Evolutionary conservation across 2,113 vertebrate genomes (phyloP).

Genomic region (Meles meles): DNA sequence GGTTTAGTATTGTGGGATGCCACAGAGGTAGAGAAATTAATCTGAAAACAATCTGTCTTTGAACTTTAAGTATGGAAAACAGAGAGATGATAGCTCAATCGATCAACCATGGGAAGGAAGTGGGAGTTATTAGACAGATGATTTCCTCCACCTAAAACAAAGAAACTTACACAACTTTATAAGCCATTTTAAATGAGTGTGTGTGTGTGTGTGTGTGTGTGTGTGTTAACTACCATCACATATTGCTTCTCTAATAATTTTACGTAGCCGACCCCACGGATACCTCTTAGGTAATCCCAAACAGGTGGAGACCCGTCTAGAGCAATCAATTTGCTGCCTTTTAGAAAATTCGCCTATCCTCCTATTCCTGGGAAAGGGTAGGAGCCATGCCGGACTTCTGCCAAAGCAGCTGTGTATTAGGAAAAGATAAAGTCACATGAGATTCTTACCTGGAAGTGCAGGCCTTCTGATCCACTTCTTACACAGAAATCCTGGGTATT

Average conservation of each 20-base stretch:
- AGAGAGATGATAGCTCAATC: not conserved
- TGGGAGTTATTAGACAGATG: not conserved
- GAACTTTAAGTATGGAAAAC: not conserved
- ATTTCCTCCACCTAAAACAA: not conserved
- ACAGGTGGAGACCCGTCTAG: not conserved
- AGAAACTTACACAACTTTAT: not conserved
- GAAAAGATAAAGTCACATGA: constrained; percentile 29
- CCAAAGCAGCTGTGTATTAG: not conserved
- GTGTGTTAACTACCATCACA: not conserved
- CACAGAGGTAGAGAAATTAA: constrained; percentile 12
- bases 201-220: not conserved
- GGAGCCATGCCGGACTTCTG: not conserved
- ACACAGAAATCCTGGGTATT: constrained; percentile 58
- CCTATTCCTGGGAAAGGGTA: not conserved
- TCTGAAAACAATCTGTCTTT: constrained; percentile 5
- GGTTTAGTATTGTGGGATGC: not conserved
- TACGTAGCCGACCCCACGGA: not conserved
- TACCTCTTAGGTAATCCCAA: constrained; percentile 4
- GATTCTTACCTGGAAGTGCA: constrained; percentile 51
- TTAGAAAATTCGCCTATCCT: not conserved
- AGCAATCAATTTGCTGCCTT: not conserved
- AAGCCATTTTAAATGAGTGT: not conserved
- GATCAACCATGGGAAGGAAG: not conserved
- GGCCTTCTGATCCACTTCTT: not conserved
- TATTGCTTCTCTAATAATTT: constrained; percentile 30